Evolutionary conservation across 2,888 invertebrate genomes (phyloP), one percentile per base, ranked within the genome.

Genomic region (Conus canariensis): DNA sequence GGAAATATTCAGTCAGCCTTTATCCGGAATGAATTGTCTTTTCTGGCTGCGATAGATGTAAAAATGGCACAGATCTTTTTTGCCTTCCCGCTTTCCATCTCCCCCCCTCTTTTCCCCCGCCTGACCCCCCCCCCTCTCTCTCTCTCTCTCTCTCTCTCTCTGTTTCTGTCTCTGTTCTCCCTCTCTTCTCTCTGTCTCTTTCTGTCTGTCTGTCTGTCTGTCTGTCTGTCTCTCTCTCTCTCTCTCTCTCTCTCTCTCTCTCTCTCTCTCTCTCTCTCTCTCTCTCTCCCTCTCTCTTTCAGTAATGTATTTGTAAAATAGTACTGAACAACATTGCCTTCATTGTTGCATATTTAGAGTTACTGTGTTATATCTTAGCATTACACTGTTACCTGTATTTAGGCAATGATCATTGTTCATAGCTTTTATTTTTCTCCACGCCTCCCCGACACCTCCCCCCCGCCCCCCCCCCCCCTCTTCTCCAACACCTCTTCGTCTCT

Each of bases 221-320:
- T 83, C 83, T 59, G 19, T 58, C 83, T 83, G 22, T 59, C 58
- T 22, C 22, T 22, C 83, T 83, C 83, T 83, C 56, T 83, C 58
- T 83, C 83, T 83, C 83, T 83, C 56, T 58, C 58, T 58, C n/a
- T 58, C 22, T 58, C 58, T n/a, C 45, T 83, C 83, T 83, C 83
- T 83, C 83, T 83, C 83, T 83, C 83, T 83, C 83, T 83, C 83
- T 59, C 83, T 83, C 56, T 59, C 56, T 19, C 58, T 58, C 58
- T 58, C 12, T 58, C 58, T 22, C 22, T 22, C 83, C 22, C 83
- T 56, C 83, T 58, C 83, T 58, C 83, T 56, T 58, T 58, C 58
- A 4, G 45, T 45, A 45, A 45, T 45, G 45, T 45, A 45, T 45
- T 45, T 45, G 45, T 45, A 4, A 45, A 45, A 45, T 45, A 4